Percentiles rank a stretch among this genome's conserved stretches.
phyloP scores from a whole-genome alignment of 2,888 invertebrate species.

The Trachelus troglodyta region DNA sequence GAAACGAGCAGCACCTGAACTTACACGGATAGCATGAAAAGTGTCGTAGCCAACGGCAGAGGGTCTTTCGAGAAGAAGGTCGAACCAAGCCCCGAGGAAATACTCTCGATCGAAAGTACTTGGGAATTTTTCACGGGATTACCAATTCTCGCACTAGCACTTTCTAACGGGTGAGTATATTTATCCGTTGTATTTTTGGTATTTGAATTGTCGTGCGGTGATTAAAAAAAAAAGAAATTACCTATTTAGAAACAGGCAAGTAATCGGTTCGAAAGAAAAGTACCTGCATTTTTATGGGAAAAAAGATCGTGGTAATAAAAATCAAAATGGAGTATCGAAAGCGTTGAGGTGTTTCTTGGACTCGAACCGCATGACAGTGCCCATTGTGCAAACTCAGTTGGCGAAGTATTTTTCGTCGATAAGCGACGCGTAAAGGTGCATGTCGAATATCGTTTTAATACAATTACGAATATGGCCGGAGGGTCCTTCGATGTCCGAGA shows the following conservation, averaged over 20 bases:
- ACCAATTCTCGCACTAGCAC: not conserved
- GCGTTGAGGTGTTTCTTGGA: not conserved
- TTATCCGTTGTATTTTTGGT: not conserved
- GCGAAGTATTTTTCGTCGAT: not conserved
- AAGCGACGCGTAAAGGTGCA: conserved; percentile 1
- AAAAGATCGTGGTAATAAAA: not conserved
- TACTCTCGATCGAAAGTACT: not conserved
- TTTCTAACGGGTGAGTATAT: not conserved
- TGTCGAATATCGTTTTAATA: not conserved
- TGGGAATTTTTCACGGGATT: not conserved
- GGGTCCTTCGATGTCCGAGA: not conserved
- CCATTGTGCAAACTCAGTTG: not conserved
- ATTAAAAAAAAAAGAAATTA: not conserved
- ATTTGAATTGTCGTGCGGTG: too few species aligned
- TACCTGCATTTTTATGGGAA: not conserved
- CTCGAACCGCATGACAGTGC: not conserved
- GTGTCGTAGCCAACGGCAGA: not conserved
- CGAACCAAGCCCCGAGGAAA: not conserved
- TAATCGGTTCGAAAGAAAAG: not conserved
- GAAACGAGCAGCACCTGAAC: not conserved
- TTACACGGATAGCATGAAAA: not conserved
- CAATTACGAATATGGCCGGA: not conserved
- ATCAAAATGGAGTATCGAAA: not conserved
- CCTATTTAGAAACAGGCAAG: not conserved
- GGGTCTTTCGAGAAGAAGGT: not conserved